Evolutionary conservation across 2,888 invertebrate genomes (phyloP).

Genomic region (Phytoseiulus persimilis): DNA sequence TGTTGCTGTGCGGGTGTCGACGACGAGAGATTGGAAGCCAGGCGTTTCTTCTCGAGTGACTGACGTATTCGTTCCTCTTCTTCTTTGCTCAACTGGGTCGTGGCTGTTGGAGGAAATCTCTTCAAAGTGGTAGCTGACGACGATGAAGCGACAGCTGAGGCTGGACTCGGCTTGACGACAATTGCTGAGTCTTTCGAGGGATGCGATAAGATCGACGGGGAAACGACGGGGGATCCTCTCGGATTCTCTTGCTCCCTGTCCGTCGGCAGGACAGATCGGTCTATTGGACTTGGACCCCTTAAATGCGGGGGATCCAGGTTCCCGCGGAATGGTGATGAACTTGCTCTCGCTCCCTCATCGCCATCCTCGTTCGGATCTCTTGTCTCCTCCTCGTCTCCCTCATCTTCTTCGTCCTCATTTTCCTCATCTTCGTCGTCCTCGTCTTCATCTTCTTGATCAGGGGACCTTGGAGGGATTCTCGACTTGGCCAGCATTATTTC

Average conservation of each 20-base stretch:
- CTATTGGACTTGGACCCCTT: not conserved
- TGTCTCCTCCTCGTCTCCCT: not conserved
- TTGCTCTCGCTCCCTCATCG: not conserved
- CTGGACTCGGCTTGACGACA: not conserved
- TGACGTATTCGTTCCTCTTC: not conserved
- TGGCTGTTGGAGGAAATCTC: not conserved
- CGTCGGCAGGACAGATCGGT: not conserved
- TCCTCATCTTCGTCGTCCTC: conserved; percentile 6
- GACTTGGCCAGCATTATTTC: not conserved
- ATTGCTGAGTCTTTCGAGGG: not conserved
- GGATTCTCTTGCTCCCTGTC: not conserved
- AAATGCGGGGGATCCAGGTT: not conserved
- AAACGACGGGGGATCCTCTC: not conserved
- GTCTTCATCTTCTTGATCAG: not conserved
- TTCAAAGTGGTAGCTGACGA: not conserved
- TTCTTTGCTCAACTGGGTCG: not conserved
- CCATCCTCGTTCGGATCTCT: not conserved
- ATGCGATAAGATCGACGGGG: not conserved
- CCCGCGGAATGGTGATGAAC: no score
- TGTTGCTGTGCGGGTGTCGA: not conserved
- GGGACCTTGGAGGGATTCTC: not conserved
- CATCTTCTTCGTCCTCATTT: not conserved
- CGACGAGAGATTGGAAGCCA: not conserved
- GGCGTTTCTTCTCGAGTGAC: conserved; percentile 17
- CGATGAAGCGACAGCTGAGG: not conserved